A percentile compares a stretch with the other conserved stretches of the same genome.
Conservation (phyloP, 2,888 invertebrate genomes). For the Chorisops tibialis region DNA sequence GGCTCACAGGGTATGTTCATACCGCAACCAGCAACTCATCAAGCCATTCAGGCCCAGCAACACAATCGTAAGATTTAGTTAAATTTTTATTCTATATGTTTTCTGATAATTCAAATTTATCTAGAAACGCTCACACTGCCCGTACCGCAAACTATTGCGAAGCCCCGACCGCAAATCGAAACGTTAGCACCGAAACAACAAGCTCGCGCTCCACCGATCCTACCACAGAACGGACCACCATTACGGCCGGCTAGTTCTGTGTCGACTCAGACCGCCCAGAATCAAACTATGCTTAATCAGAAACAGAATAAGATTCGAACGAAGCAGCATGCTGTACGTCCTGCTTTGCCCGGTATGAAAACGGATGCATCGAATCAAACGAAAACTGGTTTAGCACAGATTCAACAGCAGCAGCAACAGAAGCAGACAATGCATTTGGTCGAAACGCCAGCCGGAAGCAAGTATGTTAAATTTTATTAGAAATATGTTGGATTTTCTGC, state of each 20-base stretch:
- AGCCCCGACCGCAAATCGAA: constrained; percentile 56
- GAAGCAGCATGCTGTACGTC: constrained; percentile 65
- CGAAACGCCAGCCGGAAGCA: constrained; percentile 54
- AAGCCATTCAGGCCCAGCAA: constrained; percentile 59
- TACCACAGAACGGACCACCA: constrained; percentile 59
- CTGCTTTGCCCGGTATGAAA: constrained; percentile 62
- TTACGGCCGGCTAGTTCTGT: constrained; percentile 78
- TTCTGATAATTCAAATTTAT: constrained; percentile 1
- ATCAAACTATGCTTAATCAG: constrained; percentile 50
- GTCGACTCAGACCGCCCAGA: constrained; percentile 72
- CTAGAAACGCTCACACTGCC: constrained; percentile 48
- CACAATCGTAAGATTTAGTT: constrained; percentile 60
- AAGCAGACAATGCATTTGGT: constrained; percentile 53
- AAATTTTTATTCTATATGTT: background rate
- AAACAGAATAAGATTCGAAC: constrained; percentile 67
- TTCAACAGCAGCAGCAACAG: constrained; percentile 43
- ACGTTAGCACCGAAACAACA: constrained; percentile 55
- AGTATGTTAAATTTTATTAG: constrained; percentile 47
- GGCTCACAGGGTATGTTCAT: constrained; percentile 74
- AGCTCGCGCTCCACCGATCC: constrained; percentile 53
- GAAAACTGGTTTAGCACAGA: constrained; percentile 29
- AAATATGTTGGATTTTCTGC: background rate
- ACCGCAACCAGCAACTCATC: constrained; percentile 58
- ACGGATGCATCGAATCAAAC: constrained; percentile 71
- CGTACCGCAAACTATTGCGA: constrained; percentile 47